A percentile compares a stretch with the other conserved stretches of the same genome.
These are phyloP conservation scores for Girardinichthys multiradiatus DNA, from an alignment of 2,113 vertebrate genomes.

Conservation along the genomic window DNA sequence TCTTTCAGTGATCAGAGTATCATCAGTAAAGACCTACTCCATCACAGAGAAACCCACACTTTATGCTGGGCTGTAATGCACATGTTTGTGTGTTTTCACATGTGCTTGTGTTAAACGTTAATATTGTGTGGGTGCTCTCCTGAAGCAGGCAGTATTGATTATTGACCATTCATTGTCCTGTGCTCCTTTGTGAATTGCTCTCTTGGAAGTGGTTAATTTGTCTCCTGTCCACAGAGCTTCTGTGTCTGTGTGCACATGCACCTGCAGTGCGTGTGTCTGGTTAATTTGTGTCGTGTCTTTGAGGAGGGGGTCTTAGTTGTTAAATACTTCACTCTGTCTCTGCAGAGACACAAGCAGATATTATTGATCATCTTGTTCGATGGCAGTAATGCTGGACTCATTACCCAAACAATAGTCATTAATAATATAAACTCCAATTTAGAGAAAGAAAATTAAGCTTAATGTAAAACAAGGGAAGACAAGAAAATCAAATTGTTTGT, in stretches of 20 bases:
- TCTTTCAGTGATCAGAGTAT: neutral
- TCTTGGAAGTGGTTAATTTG: constrained; percentile 76
- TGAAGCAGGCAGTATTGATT: constrained; percentile 63
- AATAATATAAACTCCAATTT: constrained; percentile 22
- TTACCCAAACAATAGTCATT: constrained; percentile 44
- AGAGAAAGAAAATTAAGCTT: neutral
- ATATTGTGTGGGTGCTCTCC: constrained; percentile 42
- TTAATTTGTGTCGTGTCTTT: constrained; percentile 62
- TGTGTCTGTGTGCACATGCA: constrained; percentile 24
- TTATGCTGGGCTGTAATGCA: neutral
- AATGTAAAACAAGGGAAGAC: neutral
- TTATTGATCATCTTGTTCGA: constrained; percentile 61
- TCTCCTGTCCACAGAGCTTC: constrained; percentile 52
- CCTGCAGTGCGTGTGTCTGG: constrained; percentile 27
- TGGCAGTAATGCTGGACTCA: constrained; percentile 58
- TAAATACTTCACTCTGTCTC: constrained; percentile 70
- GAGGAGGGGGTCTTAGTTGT: constrained; percentile 43
- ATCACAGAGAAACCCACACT: neutral
- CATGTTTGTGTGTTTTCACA: neutral
- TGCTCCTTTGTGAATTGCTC: constrained; percentile 60
- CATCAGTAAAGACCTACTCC: neutral
- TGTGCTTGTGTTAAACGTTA: constrained; percentile 14
- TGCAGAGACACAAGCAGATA: constrained; percentile 48
- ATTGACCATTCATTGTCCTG: constrained; percentile 65
- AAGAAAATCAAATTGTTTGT: neutral